These are phyloP conservation scores for Halictus ligatus DNA, from an alignment of 2,888 invertebrate species.

Conservation along the genomic window DNA sequence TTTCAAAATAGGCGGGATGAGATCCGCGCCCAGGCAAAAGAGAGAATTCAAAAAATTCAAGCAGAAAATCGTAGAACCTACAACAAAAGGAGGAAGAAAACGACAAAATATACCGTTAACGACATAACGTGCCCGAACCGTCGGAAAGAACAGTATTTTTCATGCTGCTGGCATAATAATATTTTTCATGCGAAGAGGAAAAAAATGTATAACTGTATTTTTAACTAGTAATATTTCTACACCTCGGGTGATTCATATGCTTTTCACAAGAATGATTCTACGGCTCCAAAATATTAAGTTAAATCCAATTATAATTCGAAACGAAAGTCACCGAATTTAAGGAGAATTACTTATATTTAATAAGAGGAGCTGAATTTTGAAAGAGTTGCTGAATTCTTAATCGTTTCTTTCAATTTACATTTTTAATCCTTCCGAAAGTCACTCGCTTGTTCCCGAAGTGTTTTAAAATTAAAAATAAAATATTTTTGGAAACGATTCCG, in stretches of 20 bases:
- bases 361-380: too few relatives aligned
- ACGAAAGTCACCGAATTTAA: neutral
- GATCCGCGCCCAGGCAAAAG: conserved; percentile 10
- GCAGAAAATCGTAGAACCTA: neutral
- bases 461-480: neutral
- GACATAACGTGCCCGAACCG: neutral
- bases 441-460: neutral
- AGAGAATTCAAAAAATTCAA: conserved; percentile 15
- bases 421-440: too few relatives aligned
- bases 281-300: too few relatives aligned
- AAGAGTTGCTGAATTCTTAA: neutral
- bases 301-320: neutral
- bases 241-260: too few relatives aligned
- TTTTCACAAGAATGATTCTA: too few relatives aligned
- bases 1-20: conserved; percentile 8
- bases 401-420: neutral
- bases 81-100: neutral
- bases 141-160: too few relatives aligned
- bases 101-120: neutral
- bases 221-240: too few relatives aligned
- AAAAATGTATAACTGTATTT: too few relatives aligned
- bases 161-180: too few relatives aligned
- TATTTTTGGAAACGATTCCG: neutral
- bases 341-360: neutral
- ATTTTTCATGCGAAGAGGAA: too few relatives aligned